These are phyloP conservation scores for Hirtodrosophila cameraria DNA, from an alignment of 2,888 invertebrate species.

Conservation along the genomic window DNA sequence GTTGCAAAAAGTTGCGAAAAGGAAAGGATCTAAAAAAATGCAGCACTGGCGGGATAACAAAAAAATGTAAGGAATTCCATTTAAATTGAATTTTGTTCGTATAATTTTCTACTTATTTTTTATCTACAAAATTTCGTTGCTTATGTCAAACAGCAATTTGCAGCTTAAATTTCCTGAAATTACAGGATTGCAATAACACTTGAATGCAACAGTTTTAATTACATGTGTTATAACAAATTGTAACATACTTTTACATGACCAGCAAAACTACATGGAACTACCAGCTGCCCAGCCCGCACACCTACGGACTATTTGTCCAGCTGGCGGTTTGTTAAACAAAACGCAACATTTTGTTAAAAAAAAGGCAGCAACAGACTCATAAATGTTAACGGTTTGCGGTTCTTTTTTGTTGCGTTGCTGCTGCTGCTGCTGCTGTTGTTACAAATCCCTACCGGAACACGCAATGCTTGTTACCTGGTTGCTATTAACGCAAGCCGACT, in stretches of 20 bases:
- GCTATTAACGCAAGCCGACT: constrained; percentile 21
- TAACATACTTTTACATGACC: constrained; percentile 29
- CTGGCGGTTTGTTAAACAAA: constrained; percentile 49
- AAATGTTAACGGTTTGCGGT: constrained; percentile 53
- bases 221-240: constrained; percentile 51
- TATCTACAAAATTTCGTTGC: too few species aligned
- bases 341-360: constrained; percentile 50
- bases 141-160: constrained; percentile 35
- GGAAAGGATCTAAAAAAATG: too few species aligned
- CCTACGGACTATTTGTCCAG: background rate
- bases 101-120: too few species aligned
- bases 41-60: too few species aligned
- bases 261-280: constrained; percentile 5
- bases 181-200: constrained; percentile 3
- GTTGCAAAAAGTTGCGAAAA: too few species aligned
- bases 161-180: constrained; percentile 46
- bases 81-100: too few species aligned
- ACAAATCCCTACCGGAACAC: constrained; percentile 47
- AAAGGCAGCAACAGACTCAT: constrained; percentile 33
- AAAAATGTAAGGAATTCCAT: too few species aligned
- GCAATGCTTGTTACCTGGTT: constrained; percentile 43
- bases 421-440: constrained; percentile 16
- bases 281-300: background rate
- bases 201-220: constrained; percentile 43
- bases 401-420: constrained; percentile 3